A percentile compares a stretch with the other conserved stretches of the same genome.
These are phyloP conservation scores for Cisticola juncidis DNA, from an alignment of 2,113 vertebrate species.

Conservation along the genomic window DNA sequence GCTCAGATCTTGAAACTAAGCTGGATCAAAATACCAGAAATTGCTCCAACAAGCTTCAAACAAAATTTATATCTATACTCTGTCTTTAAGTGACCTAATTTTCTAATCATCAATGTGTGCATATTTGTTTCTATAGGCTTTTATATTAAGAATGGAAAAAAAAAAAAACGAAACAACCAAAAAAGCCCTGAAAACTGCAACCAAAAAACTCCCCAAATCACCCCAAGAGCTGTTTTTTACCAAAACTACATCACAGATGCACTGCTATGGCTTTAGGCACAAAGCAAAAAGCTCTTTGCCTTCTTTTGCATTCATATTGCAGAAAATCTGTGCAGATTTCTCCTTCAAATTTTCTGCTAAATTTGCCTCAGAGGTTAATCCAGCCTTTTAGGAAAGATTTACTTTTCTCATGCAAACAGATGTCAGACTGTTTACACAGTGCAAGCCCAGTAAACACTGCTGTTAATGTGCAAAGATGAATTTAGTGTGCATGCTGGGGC, in stretches of 20 bases:
- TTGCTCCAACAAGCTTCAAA: not conserved
- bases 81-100: not conserved
- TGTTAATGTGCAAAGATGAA: slow-evolving; percentile 11
- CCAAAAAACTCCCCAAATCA: not conserved
- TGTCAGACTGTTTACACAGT: slow-evolving; percentile 37
- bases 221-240: not conserved
- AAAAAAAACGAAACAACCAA: no score
- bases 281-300: not conserved
- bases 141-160: not conserved
- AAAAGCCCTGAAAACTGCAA: not conserved
- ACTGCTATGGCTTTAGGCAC: not conserved
- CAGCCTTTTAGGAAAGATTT: slow-evolving; percentile 45
- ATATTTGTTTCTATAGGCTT: not conserved
- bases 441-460: not conserved
- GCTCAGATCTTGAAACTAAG: not conserved
- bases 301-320: not conserved
- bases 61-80: not conserved
- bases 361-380: slow-evolving; percentile 37
- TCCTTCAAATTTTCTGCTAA: slow-evolving; percentile 19
- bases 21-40: not conserved
- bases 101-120: not conserved
- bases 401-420: slow-evolving; percentile 45
- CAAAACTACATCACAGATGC: not conserved
- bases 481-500: not conserved
- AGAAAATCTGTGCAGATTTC: slow-evolving; percentile 3